phyloP scores from a whole-genome alignment of 2,113 vertebrate genomes.

The Tachysurus fulvidraco region DNA sequence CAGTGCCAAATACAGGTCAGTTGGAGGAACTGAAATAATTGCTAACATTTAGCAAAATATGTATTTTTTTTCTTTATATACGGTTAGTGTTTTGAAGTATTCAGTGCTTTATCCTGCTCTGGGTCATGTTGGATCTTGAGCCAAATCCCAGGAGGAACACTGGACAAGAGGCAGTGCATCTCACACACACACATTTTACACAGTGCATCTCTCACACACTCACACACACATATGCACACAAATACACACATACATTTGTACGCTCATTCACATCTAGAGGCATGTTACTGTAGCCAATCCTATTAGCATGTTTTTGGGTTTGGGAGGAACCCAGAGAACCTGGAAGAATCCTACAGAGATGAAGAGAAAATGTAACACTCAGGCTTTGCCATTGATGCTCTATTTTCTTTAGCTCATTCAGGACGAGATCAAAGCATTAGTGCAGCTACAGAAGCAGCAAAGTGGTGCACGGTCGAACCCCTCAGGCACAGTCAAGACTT shows the following conservation, averaged over 20 bases:
- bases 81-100: background rate
- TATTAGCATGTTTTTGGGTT: background rate
- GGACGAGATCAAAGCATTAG: constrained; percentile 89
- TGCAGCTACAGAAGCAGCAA: constrained; percentile 79
- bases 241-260: background rate
- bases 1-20: constrained; percentile 89
- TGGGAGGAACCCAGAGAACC: background rate
- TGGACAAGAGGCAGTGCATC: background rate
- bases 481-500: constrained; percentile 51
- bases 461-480: constrained; percentile 55
- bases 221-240: too few species aligned
- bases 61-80: background rate
- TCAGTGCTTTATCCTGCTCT: background rate
- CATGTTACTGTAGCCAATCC: background rate
- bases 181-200: background rate
- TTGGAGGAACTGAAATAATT: constrained; percentile 8
- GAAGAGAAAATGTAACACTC: background rate
- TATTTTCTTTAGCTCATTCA: constrained; percentile 81
- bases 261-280: background rate
- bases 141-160: background rate
- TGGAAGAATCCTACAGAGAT: background rate
- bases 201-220: too few species aligned
- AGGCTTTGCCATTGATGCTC: too few species aligned
- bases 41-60: background rate
- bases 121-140: background rate